Conservation (phyloP, 2,113 vertebrate genomes). For the Gila orcuttii region DNA sequence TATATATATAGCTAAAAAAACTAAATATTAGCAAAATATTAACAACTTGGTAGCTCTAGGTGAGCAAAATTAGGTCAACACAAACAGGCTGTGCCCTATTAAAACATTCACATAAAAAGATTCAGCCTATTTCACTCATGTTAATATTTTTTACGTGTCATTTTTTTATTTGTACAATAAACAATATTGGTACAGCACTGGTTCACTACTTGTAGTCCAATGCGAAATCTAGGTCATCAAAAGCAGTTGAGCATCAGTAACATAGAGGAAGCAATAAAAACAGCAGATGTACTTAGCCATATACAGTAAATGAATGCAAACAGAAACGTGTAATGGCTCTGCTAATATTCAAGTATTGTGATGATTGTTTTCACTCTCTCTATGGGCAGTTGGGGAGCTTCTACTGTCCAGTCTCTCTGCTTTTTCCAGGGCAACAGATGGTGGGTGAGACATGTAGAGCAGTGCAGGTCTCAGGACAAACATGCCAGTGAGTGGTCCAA, state of each 20-base stretch:
- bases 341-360: background rate
- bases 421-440: conserved; percentile 54
- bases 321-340: background rate
- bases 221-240: background rate
- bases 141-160: background rate
- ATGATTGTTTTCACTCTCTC: background rate
- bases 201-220: background rate
- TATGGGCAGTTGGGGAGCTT: background rate
- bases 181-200: background rate
- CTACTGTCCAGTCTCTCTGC: conserved; percentile 12
- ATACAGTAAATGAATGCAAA: background rate
- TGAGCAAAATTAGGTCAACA: background rate
- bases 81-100: background rate
- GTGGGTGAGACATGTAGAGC: conserved; percentile 21
- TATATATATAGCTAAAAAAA: too few species aligned
- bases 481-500: conserved; percentile 33
- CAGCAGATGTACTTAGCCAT: background rate
- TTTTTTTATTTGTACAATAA: background rate
- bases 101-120: background rate
- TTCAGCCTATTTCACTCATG: background rate
- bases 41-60: background rate
- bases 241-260: background rate
- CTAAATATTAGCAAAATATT: too few species aligned
- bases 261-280: background rate
- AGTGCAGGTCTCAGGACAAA: conserved; percentile 29